These are phyloP conservation scores for Cephonodes hylas DNA, from an alignment of 2,888 invertebrate genomes.

Conservation along the genomic window DNA sequence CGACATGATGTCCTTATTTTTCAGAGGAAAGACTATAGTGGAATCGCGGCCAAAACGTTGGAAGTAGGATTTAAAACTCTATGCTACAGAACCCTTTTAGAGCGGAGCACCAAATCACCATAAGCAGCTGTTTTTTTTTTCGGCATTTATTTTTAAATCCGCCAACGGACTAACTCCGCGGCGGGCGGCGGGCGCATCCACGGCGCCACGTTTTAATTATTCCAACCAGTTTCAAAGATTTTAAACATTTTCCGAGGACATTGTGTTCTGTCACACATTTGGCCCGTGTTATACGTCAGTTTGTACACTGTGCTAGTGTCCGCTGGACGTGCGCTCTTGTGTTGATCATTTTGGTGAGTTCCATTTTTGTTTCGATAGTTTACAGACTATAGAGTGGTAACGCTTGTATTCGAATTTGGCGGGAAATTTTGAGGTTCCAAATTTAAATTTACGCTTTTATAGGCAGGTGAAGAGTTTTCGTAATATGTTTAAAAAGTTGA, in stretches of 20 bases:
- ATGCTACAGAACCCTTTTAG: conserved; percentile 49
- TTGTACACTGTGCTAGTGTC: conserved; percentile 62
- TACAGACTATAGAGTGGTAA: neutral
- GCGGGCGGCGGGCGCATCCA: conserved; percentile 45
- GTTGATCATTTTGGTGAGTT: conserved; percentile 23
- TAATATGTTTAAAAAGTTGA: too few relatives aligned
- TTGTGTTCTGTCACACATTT: conserved; percentile 24
- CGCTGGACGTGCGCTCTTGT: conserved; percentile 53
- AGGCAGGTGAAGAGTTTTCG: too few relatives aligned
- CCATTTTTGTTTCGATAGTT: conserved; percentile 18
- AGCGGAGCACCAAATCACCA: conserved; percentile 47
- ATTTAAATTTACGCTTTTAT: too few relatives aligned
- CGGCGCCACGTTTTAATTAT: conserved; percentile 40
- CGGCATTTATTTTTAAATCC: conserved; percentile 67
- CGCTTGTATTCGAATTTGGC: too few relatives aligned
- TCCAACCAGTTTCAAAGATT: conserved; percentile 42
- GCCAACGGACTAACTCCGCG: conserved; percentile 65
- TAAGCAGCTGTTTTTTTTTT: conserved; percentile 55
- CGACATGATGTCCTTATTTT: too few relatives aligned
- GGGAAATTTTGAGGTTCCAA: neutral
- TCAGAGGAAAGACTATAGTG: neutral
- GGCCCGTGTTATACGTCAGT: conserved; percentile 51
- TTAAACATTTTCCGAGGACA: conserved; percentile 46
- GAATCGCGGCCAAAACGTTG: neutral
- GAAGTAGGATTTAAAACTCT: neutral